phyloP scores from a whole-genome alignment of 2,888 invertebrate genomes.

The Drosophila koepferae region DNA sequence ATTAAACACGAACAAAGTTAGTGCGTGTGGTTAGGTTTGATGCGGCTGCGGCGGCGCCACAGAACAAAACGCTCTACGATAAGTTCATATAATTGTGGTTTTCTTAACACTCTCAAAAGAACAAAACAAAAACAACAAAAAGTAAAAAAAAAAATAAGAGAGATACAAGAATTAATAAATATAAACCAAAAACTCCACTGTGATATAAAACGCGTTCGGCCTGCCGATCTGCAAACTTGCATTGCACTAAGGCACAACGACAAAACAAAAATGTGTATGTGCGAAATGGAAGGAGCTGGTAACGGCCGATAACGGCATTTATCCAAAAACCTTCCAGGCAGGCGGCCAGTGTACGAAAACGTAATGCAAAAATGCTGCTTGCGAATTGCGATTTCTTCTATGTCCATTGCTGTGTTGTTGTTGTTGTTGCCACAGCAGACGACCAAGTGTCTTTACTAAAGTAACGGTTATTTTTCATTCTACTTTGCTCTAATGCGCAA shows the following conservation, averaged over 20 bases:
- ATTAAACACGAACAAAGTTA: constrained; percentile 15
- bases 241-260: not conserved
- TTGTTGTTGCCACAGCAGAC: not conserved
- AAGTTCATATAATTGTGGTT: constrained; percentile 28
- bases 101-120: constrained; percentile 2
- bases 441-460: not conserved
- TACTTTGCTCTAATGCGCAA: constrained; percentile 1
- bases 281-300: constrained; percentile 23
- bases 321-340: constrained; percentile 25
- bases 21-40: constrained; percentile 35
- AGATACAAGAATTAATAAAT: not conserved
- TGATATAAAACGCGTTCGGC: constrained; percentile 42
- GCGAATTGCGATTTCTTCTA: not conserved
- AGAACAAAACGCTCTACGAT: constrained; percentile 39
- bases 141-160: not conserved
- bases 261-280: not conserved
- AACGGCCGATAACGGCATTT: constrained; percentile 33
- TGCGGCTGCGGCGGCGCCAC: constrained; percentile 23
- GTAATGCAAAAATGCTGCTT: not conserved
- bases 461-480: constrained; percentile 18
- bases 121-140: not conserved
- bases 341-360: not conserved
- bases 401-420: not conserved
- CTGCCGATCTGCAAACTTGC: constrained; percentile 38
- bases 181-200: constrained; percentile 14